phyloP scores from a whole-genome alignment of 2,888 invertebrate species.

The Pristionchus arcanus region DNA sequence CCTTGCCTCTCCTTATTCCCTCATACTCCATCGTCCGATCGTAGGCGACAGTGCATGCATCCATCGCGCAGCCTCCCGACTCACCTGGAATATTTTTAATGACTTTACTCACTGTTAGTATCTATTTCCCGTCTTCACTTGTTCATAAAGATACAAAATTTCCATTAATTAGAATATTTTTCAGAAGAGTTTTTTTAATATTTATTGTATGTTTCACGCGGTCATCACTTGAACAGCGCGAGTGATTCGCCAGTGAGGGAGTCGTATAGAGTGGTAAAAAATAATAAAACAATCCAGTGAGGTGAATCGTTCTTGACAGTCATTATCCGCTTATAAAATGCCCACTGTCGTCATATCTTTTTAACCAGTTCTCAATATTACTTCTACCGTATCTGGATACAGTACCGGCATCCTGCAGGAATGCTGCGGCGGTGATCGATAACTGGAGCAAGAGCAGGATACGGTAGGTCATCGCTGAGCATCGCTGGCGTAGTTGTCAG shows the following conservation, averaged over 20 bases:
- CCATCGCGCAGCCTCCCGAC: neutral
- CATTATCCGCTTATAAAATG: too few species aligned
- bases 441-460: neutral
- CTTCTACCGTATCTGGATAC: neutral
- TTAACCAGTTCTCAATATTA: neutral
- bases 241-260: neutral
- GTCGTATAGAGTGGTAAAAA: too few species aligned
- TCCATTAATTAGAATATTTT: too few species aligned
- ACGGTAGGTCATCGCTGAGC: conserved; percentile 19
- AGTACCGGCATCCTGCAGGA: conserved; percentile 6
- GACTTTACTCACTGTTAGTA: too few species aligned
- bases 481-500: neutral
- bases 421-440: neutral
- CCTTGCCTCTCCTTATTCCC: neutral
- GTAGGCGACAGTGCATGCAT: conserved; percentile 34
- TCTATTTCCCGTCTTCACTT: too few species aligned
- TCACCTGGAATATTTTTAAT: neutral
- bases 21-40: conserved; percentile 53
- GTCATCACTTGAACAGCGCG: too few species aligned
- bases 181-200: too few species aligned
- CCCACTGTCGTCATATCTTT: too few species aligned
- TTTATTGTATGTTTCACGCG: neutral
- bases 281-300: too few species aligned
- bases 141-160: too few species aligned
- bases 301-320: too few species aligned